Conservation (phyloP, 2,113 vertebrate species). For the Rousettus leschenaultii region DNA sequence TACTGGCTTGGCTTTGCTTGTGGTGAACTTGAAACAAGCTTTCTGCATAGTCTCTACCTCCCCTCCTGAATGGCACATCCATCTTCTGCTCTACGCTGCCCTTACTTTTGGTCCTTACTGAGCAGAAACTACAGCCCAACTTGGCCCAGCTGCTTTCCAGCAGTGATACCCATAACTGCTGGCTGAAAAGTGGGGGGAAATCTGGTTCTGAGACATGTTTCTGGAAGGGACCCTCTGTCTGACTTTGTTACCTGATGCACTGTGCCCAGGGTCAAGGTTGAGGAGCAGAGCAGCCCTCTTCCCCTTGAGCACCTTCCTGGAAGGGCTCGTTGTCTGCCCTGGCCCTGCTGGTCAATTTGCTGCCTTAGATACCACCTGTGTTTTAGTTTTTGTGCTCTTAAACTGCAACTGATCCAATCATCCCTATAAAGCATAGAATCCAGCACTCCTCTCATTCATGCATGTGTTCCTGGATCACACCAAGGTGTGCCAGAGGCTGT, state of each 20-base stretch:
- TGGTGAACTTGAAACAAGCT: neutral
- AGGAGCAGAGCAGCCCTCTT: neutral
- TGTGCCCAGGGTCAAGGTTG: neutral
- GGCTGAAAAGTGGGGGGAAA: neutral
- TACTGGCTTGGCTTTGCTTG: neutral
- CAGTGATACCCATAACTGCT: neutral
- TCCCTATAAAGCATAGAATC: neutral
- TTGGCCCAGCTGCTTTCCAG: fast-evolving
- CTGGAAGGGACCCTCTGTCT: neutral
- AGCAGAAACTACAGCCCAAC: neutral
- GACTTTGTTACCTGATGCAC: neutral
- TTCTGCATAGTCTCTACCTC: neutral
- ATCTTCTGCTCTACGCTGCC: fast-evolving
- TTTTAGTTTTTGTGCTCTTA: neutral
- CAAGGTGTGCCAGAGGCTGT: neutral
- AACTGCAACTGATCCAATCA: neutral
- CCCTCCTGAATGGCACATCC: neutral
- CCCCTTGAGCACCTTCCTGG: neutral
- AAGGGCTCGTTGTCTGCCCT: neutral
- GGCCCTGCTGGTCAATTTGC: neutral
- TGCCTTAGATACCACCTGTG: neutral
- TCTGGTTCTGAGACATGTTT: neutral
- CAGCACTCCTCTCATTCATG: neutral
- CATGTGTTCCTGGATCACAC: fast-evolving
- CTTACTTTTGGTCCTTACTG: neutral